phyloP scores from a whole-genome alignment of 2,113 vertebrate species.

The Lycaon pictus region DNA sequence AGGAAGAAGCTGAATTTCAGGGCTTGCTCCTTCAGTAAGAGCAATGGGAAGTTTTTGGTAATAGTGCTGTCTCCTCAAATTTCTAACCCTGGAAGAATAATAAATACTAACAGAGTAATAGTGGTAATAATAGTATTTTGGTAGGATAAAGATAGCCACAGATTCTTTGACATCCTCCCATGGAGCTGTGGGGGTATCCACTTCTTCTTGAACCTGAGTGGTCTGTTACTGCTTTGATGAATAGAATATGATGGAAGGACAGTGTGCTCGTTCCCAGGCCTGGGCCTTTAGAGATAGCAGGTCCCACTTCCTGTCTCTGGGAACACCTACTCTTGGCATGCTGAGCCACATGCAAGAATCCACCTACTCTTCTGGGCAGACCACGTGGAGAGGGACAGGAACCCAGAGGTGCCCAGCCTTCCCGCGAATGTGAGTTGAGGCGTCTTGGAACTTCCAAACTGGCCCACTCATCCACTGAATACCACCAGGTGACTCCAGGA shows the following conservation, averaged over 20 bases:
- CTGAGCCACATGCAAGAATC: neutral
- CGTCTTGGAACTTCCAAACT: neutral
- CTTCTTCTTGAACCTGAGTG: neutral
- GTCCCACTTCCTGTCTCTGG: neutral
- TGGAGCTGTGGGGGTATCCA: fast-evolving
- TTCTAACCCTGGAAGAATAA: neutral
- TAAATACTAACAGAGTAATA: neutral
- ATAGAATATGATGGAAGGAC: fast-evolving
- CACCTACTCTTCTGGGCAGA: neutral
- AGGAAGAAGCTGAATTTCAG: neutral
- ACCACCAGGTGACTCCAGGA: neutral
- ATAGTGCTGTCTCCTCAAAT: neutral
- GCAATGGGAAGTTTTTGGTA: too few relatives aligned
- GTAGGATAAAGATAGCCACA: neutral
- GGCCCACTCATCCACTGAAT: neutral
- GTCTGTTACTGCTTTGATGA: neutral
- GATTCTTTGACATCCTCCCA: neutral
- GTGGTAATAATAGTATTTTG: neutral
- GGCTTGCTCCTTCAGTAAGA: neutral
- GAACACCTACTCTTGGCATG: neutral
- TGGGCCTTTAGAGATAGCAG: neutral
- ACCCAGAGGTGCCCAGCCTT: neutral
- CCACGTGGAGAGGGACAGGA: neutral
- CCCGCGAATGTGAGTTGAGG: neutral
- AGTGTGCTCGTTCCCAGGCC: neutral